Evolutionary conservation across 1,140 invertebrate genomes (phyloP).

Genomic region (Tetramorium alpestre): DNA sequence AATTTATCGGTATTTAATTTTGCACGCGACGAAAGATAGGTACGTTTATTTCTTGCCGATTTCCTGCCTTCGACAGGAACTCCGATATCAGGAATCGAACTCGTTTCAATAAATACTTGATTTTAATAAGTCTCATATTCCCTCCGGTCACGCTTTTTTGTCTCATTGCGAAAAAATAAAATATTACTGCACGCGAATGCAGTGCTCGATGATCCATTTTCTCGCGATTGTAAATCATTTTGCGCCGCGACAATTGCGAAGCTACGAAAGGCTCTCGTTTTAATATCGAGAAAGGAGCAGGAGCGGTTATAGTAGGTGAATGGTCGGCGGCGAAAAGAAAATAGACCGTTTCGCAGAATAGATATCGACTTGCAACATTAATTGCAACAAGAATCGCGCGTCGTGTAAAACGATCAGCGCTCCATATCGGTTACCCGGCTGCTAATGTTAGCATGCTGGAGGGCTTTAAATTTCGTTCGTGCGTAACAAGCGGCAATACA

Average conservation of each 20-base stretch:
- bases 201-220: background rate
- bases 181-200: background rate
- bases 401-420: constrained; percentile 41
- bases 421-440: constrained; percentile 1
- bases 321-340: constrained; percentile 9
- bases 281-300: constrained; percentile 37
- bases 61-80: background rate
- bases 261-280: constrained; percentile 55
- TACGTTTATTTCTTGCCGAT: background rate
- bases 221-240: constrained; percentile 5
- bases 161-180: background rate
- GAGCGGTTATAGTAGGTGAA: constrained; percentile 42
- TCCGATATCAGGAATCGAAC: background rate
- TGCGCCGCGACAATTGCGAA: constrained; percentile 42
- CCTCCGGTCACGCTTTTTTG: background rate
- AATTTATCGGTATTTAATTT: constrained; percentile 9
- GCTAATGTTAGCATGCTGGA: constrained; percentile 15
- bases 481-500: background rate
- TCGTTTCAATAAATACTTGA: constrained; percentile 5
- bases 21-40: background rate
- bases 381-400: constrained; percentile 12
- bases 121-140: background rate
- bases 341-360: constrained; percentile 29
- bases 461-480: constrained; percentile 36
- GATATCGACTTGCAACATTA: constrained; percentile 47